A percentile compares a stretch with the other conserved stretches of the same genome.
phyloP scores from a whole-genome alignment of 1,140 invertebrate species.

The Euwallacea fornicatus region DNA sequence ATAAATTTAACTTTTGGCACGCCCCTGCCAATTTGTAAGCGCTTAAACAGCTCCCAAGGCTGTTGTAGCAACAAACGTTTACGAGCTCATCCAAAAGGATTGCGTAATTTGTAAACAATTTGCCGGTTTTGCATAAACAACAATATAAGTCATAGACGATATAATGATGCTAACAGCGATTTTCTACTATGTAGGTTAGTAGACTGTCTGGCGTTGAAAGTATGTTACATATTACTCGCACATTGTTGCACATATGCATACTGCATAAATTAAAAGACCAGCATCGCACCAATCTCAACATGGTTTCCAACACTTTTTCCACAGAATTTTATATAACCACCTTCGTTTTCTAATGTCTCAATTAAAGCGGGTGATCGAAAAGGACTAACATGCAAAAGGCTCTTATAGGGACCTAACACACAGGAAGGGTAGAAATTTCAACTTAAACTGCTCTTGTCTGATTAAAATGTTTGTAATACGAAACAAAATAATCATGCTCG shows the following conservation, averaged over 20 bases:
- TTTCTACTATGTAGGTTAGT: conserved; percentile 1
- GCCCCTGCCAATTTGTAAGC: conserved; percentile 19
- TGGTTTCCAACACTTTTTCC: too few relatives aligned
- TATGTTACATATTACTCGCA: too few relatives aligned
- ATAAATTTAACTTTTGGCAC: conserved; percentile 20
- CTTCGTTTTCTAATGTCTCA: too few relatives aligned
- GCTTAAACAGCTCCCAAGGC: conserved; percentile 24
- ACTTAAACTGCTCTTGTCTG: neutral
- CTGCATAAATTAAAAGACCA: neutral
- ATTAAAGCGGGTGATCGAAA: too few relatives aligned
- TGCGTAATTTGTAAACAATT: conserved; percentile 24
- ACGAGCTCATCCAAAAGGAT: conserved; percentile 10
- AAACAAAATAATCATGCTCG: neutral
- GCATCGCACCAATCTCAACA: too few relatives aligned
- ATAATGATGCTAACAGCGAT: neutral
- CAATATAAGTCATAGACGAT: conserved; percentile 1
- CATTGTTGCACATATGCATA: neutral
- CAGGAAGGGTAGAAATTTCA: neutral
- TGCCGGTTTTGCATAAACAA: conserved; percentile 5
- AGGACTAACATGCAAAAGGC: too few relatives aligned
- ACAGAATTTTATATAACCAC: too few relatives aligned
- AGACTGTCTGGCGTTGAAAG: conserved; percentile 9
- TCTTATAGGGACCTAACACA: neutral
- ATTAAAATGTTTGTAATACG: neutral
- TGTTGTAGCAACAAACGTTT: conserved; percentile 1